Percentiles rank a stretch among this genome's conserved stretches.
phyloP scores from a whole-genome alignment of 2,113 vertebrate species.

The Jaculus jaculus region DNA sequence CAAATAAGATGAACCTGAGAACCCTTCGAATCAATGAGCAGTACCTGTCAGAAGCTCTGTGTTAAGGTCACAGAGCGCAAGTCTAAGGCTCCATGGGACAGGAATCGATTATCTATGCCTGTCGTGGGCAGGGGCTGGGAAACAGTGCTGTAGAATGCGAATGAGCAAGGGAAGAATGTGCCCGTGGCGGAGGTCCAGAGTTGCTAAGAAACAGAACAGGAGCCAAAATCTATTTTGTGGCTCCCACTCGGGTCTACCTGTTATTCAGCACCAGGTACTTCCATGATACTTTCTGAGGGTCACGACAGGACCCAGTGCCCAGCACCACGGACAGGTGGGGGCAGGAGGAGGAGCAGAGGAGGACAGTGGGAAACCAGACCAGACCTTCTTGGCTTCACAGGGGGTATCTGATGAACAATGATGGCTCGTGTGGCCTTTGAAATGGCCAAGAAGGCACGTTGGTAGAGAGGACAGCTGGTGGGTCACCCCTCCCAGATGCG shows the following conservation, averaged over 20 bases:
- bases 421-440: neutral
- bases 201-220: neutral
- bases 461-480: neutral
- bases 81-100: neutral
- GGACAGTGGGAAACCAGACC: neutral
- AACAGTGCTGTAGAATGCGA: neutral
- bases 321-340: neutral
- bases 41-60: neutral
- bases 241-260: neutral
- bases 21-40: neutral
- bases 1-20: neutral
- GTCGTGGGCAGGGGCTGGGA: neutral
- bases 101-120: neutral
- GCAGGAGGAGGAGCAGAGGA: neutral
- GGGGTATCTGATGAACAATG: neutral
- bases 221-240: neutral
- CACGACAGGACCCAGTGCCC: neutral
- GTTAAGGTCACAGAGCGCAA: neutral
- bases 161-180: neutral
- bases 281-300: neutral
- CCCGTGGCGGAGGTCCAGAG: neutral
- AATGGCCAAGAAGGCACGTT: neutral
- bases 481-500: slow-evolving; percentile 37
- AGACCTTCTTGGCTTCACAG: neutral
- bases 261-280: neutral